These are phyloP conservation scores for Tachystola acroxantha DNA, from an alignment of 2,888 invertebrate genomes.

Conservation along the genomic window DNA sequence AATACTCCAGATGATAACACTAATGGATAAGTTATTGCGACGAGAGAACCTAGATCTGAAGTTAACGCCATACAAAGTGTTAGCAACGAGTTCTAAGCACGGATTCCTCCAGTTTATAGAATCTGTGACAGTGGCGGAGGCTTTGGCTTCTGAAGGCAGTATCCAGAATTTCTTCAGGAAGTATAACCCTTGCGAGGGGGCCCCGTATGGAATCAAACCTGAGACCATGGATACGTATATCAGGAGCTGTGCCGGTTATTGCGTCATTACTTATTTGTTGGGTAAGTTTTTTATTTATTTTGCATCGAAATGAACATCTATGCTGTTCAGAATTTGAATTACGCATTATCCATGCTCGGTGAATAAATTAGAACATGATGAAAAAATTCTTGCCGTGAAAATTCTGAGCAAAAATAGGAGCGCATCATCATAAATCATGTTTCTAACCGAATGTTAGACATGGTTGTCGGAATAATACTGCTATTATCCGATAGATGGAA, in stretches of 20 bases:
- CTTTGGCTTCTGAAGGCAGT: slow-evolving; percentile 89
- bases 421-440: too few species aligned
- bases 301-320: too few species aligned
- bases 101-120: slow-evolving; percentile 98
- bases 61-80: slow-evolving; percentile 90
- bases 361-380: too few species aligned
- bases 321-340: too few species aligned
- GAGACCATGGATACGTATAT: slow-evolving; percentile 99
- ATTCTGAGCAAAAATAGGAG: too few species aligned
- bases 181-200: slow-evolving; percentile 91
- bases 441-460: too few species aligned
- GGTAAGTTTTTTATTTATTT: slow-evolving; percentile 45
- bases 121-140: slow-evolving; percentile 95
- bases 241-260: slow-evolving; percentile 97
- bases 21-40: slow-evolving; percentile 97
- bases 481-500: too few species aligned
- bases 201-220: slow-evolving; percentile 92
- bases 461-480: too few species aligned
- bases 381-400: too few species aligned
- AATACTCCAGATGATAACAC: slow-evolving; percentile 97
- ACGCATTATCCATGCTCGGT: too few species aligned
- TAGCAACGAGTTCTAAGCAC: slow-evolving; percentile 97
- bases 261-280: slow-evolving; percentile 97
- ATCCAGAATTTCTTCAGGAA: slow-evolving; percentile 96
- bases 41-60: slow-evolving; percentile 98